Evolutionary conservation across 2,888 invertebrate species (phyloP).

Genomic region (Venustoraphidia nigricollis): DNA sequence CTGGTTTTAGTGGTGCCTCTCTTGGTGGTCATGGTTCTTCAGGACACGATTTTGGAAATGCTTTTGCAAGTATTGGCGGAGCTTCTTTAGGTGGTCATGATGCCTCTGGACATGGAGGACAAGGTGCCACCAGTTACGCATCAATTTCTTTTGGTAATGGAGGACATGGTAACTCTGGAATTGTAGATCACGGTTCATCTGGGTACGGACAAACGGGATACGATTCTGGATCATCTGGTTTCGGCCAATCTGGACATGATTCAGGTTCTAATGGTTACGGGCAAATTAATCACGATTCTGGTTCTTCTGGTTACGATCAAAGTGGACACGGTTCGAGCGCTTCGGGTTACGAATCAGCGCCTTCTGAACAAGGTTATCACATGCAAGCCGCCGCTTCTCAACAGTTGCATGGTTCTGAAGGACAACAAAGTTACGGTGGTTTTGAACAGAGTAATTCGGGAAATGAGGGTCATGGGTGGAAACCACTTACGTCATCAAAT

Average conservation of each 20-base stretch:
- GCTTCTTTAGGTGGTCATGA: no score
- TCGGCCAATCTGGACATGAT: neutral
- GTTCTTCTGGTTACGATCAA: neutral
- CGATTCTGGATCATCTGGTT: neutral
- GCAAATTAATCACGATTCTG: neutral
- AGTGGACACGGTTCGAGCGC: no score
- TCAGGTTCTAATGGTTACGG: neutral
- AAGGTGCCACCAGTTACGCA: no score
- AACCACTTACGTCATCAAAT: no score
- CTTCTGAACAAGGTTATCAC: conserved; percentile 6
- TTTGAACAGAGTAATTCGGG: neutral
- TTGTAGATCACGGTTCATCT: conserved; percentile 1
- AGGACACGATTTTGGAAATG: neutral
- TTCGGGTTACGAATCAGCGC: conserved; percentile 9
- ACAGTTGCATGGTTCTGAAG: conserved; percentile 1
- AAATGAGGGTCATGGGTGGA: neutral
- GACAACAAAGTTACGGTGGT: conserved; percentile 1
- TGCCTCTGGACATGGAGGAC: no score
- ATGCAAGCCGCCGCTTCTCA: no score
- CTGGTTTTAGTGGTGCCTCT: neutral
- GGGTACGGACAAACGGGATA: conserved; percentile 4
- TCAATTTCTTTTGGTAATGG: neutral
- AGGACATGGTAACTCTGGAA: neutral
- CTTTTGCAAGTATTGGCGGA: neutral
- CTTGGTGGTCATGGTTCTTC: neutral